Evolutionary conservation across 2,888 invertebrate species (phyloP).

Genomic region (Diaperis boleti): DNA sequence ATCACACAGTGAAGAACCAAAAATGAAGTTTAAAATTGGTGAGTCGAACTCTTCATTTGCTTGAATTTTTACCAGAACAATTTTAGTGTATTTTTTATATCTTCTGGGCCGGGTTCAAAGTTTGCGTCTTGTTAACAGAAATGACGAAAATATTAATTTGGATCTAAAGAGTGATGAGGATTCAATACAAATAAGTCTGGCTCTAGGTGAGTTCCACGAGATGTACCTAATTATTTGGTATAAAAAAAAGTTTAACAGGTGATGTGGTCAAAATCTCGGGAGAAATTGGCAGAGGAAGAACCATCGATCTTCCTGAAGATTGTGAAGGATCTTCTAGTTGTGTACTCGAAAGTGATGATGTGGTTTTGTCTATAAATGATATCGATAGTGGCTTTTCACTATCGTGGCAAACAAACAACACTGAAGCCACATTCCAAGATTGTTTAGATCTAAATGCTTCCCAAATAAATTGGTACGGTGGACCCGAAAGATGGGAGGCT

Average conservation of each 20-base stretch:
- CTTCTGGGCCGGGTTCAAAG: background rate
- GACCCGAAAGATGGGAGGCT: conserved; percentile 73
- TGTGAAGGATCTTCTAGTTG: conserved; percentile 16
- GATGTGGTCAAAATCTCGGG: conserved; percentile 23
- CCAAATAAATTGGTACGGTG: conserved; percentile 74
- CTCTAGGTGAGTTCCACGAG: conserved; percentile 18
- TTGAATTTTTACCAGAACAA: background rate
- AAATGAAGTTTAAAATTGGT: conserved; percentile 10
- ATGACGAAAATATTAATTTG: background rate
- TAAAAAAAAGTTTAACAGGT: no score
- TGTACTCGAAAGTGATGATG: background rate
- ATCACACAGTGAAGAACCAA: background rate
- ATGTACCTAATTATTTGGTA: no score
- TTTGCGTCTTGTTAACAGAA: background rate
- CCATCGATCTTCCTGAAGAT: background rate
- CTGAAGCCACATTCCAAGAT: conserved; percentile 40
- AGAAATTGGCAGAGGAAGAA: conserved; percentile 5
- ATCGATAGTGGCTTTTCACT: conserved; percentile 41
- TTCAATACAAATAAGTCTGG: background rate
- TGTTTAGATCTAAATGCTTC: conserved; percentile 23
- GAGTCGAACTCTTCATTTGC: background rate
- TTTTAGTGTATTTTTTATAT: background rate
- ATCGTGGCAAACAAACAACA: conserved; percentile 44
- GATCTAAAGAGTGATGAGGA: background rate
- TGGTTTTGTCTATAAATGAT: background rate